A percentile compares a stretch with the other conserved stretches of the same genome.
phyloP scores from a whole-genome alignment of 2,113 vertebrate species.

The Callipepla squamata region DNA sequence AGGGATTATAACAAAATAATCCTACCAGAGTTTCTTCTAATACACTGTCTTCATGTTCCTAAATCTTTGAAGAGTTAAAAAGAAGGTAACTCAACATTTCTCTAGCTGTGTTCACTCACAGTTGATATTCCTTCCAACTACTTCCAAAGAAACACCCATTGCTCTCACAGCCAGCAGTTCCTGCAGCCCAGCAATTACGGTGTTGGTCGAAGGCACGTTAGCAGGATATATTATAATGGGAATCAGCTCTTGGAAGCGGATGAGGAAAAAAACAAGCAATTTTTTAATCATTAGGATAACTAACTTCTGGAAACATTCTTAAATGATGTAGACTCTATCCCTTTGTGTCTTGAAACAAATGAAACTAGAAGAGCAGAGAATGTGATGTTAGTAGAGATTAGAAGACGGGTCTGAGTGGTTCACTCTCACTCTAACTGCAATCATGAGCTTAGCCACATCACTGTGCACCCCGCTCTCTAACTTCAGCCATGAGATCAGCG shows the following conservation, averaged over 20 bases:
- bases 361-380: not conserved
- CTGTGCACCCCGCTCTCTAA: not conserved
- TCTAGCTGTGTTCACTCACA: not conserved
- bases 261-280: not conserved
- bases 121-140: not conserved
- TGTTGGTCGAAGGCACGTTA: not conserved
- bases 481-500: rapidly evolving
- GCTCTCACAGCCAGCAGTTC: not conserved
- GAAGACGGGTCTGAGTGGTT: not conserved
- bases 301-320: not conserved
- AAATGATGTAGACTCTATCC: not conserved
- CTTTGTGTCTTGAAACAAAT: not conserved
- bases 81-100: not conserved
- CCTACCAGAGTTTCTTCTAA: not conserved
- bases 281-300: not conserved
- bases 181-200: not conserved
- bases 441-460: rapidly evolving
- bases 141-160: not conserved
- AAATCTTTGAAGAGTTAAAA: conserved; percentile 16
- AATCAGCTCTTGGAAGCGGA: not conserved
- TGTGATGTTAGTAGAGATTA: rapidly evolving
- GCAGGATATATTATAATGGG: rapidly evolving
- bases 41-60: not conserved
- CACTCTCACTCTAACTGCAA: not conserved
- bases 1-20: conserved; percentile 27